A percentile compares a stretch with the other conserved stretches of the same genome.
phyloP scores from a whole-genome alignment of 2,888 invertebrate species.

The Colletes collaris region DNA sequence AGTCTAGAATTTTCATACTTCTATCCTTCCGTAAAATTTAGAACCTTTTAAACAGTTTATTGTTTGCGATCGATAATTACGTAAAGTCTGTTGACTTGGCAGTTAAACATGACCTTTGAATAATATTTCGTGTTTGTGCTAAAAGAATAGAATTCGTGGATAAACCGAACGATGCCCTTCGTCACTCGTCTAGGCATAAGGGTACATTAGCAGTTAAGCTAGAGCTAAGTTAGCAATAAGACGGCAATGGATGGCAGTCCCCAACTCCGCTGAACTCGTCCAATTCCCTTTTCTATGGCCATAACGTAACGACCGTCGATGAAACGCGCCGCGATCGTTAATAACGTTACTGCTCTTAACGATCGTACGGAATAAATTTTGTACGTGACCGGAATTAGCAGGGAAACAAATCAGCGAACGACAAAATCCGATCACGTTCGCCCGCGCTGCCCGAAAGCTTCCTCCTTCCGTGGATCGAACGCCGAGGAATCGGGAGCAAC shows the following conservation, averaged over 20 bases:
- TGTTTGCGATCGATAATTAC: too few species aligned
- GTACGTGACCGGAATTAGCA: slow-evolving; percentile 27
- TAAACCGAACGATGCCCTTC: slow-evolving; percentile 65
- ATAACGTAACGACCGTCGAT: background rate
- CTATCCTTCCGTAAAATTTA: too few species aligned
- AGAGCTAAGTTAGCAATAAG: slow-evolving; percentile 75
- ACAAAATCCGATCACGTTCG: slow-evolving; percentile 35
- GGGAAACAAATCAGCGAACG: slow-evolving; percentile 5
- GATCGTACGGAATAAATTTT: slow-evolving; percentile 18
- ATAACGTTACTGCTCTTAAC: slow-evolving; percentile 29
- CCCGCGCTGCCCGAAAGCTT: slow-evolving; percentile 9
- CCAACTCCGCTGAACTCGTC: slow-evolving; percentile 68
- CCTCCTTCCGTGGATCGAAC: slow-evolving; percentile 6
- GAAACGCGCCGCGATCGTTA: slow-evolving; percentile 23
- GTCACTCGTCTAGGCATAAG: slow-evolving; percentile 61
- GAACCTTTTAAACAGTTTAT: too few species aligned
- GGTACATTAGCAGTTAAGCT: slow-evolving; percentile 68
- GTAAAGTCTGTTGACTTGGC: too few species aligned
- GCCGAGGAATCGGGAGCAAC: background rate
- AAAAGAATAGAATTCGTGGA: slow-evolving; percentile 20
- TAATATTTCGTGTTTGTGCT: too few species aligned
- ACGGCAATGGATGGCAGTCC: slow-evolving; percentile 72
- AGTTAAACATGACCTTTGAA: too few species aligned
- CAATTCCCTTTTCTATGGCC: slow-evolving; percentile 2
- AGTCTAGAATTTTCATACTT: too few species aligned